Evolutionary conservation across 2,888 invertebrate species (phyloP).

Genomic region (Clepsis dumicolana): DNA sequence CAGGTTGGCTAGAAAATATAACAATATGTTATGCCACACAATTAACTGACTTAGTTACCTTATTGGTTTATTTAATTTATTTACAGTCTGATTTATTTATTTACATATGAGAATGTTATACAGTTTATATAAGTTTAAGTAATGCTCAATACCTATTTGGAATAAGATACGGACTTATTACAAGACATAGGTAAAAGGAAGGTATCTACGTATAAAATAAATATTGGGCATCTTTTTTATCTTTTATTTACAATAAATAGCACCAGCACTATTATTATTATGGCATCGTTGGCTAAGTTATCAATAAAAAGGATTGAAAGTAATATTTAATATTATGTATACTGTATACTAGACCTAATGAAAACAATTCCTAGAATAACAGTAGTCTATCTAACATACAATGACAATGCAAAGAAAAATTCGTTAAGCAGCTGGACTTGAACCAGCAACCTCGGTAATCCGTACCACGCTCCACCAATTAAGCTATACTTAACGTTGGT

Average conservation of each 20-base stretch:
- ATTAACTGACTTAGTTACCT: background rate
- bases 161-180: background rate
- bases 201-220: no score
- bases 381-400: no score
- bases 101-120: background rate
- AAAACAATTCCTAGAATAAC: no score
- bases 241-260: background rate
- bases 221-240: background rate
- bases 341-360: no score
- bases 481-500: no score
- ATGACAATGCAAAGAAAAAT: no score
- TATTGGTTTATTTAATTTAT: background rate
- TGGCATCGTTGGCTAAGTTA: background rate
- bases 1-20: conserved; percentile 87
- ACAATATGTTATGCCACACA: conserved; percentile 33
- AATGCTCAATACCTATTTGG: background rate
- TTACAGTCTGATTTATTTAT: conserved; percentile 12
- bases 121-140: background rate
- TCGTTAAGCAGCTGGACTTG: no score
- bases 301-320: no score
- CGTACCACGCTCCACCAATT: no score
- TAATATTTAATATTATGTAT: no score
- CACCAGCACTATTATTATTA: background rate
- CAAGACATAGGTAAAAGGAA: no score
- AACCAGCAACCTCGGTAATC: no score